phyloP scores from a whole-genome alignment of 2,113 vertebrate genomes.

The Tenebrosternarchus preto region DNA sequence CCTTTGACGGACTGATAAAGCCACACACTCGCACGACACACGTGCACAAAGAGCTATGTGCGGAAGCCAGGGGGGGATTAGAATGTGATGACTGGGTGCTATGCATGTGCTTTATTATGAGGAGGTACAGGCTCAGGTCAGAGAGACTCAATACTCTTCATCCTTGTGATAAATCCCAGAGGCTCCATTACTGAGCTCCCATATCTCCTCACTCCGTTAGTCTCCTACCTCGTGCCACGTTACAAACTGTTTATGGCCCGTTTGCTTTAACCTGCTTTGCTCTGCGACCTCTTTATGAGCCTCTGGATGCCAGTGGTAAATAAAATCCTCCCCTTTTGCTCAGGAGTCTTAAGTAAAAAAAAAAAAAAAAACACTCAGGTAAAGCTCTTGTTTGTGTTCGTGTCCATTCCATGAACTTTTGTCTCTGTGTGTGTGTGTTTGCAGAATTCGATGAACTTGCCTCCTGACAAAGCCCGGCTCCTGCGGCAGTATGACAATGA shows the following conservation, averaged over 20 bases:
- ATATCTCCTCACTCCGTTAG: neutral
- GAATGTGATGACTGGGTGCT: conserved; percentile 27
- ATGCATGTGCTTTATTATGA: conserved; percentile 13
- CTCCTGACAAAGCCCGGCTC: conserved; percentile 95
- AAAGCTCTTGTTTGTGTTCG: conserved; percentile 28
- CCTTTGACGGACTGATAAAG: neutral
- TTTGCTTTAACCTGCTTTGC: neutral
- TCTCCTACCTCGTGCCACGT: neutral
- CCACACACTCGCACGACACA: neutral
- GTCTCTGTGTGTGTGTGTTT: conserved; percentile 46
- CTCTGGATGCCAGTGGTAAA: neutral
- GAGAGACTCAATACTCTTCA: neutral
- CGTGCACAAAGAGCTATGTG: neutral
- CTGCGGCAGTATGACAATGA: conserved; percentile 97
- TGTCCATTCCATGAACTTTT: conserved; percentile 1
- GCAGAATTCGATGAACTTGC: conserved; percentile 98
- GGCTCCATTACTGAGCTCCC: neutral
- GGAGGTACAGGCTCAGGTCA: conserved; percentile 22
- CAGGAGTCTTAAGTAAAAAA: neutral
- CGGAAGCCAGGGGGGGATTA: conserved; percentile 18
- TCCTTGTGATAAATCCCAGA: neutral
- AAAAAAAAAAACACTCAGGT: no score
- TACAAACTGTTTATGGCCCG: neutral
- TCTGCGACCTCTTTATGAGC: neutral
- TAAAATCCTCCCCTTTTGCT: neutral